A percentile compares a stretch with the other conserved stretches of the same genome.
These are phyloP conservation scores for Neodiprion pinetum DNA, from an alignment of 1,140 invertebrate species.

Conservation along the genomic window DNA sequence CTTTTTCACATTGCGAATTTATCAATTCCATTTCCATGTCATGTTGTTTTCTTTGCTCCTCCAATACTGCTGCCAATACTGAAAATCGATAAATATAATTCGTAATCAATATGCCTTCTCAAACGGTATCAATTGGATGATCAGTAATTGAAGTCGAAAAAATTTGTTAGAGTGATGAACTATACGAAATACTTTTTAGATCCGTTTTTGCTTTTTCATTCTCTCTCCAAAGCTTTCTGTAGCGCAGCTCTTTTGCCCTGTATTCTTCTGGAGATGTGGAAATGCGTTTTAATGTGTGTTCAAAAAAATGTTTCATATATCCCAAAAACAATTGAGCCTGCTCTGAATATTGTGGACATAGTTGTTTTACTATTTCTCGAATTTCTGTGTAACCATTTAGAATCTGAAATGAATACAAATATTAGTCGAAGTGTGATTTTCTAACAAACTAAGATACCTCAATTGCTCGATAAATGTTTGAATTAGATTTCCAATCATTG, in stretches of 20 bases:
- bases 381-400: constrained; percentile 19
- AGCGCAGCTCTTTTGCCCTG: constrained; percentile 22
- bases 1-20: not conserved
- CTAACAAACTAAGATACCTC: not conserved
- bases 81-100: constrained; percentile 9
- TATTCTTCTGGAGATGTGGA: constrained; percentile 23
- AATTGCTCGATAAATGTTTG: not conserved
- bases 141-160: not conserved
- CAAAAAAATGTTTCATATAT: constrained; percentile 31
- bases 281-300: constrained; percentile 25
- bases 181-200: constrained; percentile 18
- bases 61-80: constrained; percentile 29
- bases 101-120: not conserved
- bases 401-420: constrained; percentile 23
- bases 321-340: constrained; percentile 23
- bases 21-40: constrained; percentile 1
- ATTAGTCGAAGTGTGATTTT: not conserved
- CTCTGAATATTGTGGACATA: constrained; percentile 14
- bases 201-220: constrained; percentile 19
- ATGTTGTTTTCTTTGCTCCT: constrained; percentile 26
- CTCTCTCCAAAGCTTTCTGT: constrained; percentile 24
- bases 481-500: not conserved
- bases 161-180: no score
- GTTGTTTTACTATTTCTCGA: constrained; percentile 15
- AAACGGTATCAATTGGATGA: not conserved